Conservation (phyloP, 2,113 vertebrate genomes). For the Elgaria multicarinata region DNA sequence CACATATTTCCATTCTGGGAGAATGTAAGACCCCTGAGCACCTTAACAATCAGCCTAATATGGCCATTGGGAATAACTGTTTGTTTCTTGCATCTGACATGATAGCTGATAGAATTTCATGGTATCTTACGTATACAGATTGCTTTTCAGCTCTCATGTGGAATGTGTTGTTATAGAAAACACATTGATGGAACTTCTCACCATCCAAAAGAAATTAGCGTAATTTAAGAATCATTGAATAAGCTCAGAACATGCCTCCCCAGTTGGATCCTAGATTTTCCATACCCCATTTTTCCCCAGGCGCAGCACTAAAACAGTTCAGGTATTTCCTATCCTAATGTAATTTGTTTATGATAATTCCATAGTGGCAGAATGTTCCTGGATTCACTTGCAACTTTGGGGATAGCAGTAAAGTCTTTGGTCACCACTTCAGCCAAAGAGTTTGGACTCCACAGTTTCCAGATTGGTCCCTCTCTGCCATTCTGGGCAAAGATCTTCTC, state of each 20-base stretch:
- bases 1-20: neutral
- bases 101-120: neutral
- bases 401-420: neutral
- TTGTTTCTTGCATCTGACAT: slow-evolving; percentile 21
- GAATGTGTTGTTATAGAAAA: slow-evolving; percentile 25
- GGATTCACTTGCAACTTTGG: neutral
- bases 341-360: slow-evolving; percentile 4
- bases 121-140: accelerated
- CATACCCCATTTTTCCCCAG: neutral
- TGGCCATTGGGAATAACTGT: accelerated
- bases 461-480: neutral
- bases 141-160: neutral
- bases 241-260: neutral
- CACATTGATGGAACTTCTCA: neutral
- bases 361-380: neutral
- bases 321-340: neutral
- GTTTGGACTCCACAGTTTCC: neutral
- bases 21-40: neutral
- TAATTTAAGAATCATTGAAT: neutral
- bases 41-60: slow-evolving; percentile 2
- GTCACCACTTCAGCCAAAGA: neutral
- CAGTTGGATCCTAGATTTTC: neutral
- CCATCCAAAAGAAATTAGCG: neutral
- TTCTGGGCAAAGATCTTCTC: neutral
- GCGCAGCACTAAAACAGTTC: neutral